Evolutionary conservation across 2,888 invertebrate genomes (phyloP).

Genomic region (Thumatha senex): DNA sequence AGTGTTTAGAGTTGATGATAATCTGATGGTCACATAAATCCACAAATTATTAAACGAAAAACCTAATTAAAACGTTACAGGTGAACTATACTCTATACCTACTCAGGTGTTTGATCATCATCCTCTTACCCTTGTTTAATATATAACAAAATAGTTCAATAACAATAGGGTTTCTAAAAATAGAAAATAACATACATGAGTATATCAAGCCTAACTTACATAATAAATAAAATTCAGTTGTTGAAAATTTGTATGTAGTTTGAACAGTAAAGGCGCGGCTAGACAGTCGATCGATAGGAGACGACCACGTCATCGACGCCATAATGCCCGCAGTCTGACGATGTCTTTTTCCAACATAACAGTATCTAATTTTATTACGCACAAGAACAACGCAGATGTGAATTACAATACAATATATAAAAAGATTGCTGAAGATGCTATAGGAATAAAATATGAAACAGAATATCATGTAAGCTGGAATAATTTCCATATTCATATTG

Average conservation of each 20-base stretch:
- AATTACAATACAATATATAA: constrained; percentile 3
- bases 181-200: no score
- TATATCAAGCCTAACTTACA: neutral
- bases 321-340: constrained; percentile 17
- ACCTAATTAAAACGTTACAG: no score
- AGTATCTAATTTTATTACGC: constrained; percentile 9
- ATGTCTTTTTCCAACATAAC: constrained; percentile 15
- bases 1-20: no score
- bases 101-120: no score
- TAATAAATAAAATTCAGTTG: constrained; percentile 24
- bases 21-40: no score
- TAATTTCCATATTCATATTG: constrained; percentile 3
- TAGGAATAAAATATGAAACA: constrained; percentile 12
- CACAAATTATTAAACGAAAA: no score
- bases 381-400: constrained; percentile 2
- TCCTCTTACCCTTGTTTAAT: no score
- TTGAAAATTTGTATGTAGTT: constrained; percentile 14
- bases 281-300: constrained; percentile 31
- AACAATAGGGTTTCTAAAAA: no score
- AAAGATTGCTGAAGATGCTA: neutral
- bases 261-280: constrained; percentile 34
- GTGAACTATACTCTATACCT: no score
- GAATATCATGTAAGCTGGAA: constrained; percentile 9
- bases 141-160: no score
- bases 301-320: constrained; percentile 28